Base-by-base conservation (phyloP, 2,888 invertebrate genomes). In the Synanthedon tipuliformis region DNA sequence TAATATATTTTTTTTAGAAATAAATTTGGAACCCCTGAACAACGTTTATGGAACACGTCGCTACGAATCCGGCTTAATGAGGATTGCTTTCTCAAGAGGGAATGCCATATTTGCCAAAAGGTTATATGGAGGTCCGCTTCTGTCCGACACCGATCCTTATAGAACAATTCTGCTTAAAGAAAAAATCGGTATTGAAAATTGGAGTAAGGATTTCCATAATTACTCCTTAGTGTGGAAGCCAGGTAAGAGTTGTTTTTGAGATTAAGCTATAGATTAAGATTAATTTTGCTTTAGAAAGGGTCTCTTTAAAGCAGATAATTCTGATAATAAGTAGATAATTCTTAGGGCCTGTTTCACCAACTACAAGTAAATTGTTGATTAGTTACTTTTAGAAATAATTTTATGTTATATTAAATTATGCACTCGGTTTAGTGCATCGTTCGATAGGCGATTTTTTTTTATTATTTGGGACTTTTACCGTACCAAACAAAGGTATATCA, bases 11-110 rank as follows among this genome's bases (percentile, higher is more conserved):
- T 45, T 69, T 73, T 0, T 68, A 93, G 93, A 93, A 73, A 73
- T 94, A 2, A 89, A 88, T 57, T 68, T 94, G 65, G 91, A 93
- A 62, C 93, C 95, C 0, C 73, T 81, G n/a, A 86, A 89, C 16
- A 89, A 90, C 50, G 75, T 81, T 4, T 94, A 94, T 65, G 94
- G 94, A 1, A 64, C 72, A 23, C 78, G 78, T 57, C 85, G 81
- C 23, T 90, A 89, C 59, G 87, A 89, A 50, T 93, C 93, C 0
- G 94, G 94, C 0, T 90, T 94, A 66, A 91, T 96, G 55, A 89
- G 93, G 52, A 82, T 96, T 3, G 93, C 94, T 1, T 92, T 92
- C 64, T 81, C 89, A 0, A 87, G 89, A 51, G 95, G 95, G 11
- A 94, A 94, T 72, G 70, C 71, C 18, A 71, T 68, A 4, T 77